phyloP scores from a whole-genome alignment of 2,797 vertebrate species.

The Xenopus petersii region DNA sequence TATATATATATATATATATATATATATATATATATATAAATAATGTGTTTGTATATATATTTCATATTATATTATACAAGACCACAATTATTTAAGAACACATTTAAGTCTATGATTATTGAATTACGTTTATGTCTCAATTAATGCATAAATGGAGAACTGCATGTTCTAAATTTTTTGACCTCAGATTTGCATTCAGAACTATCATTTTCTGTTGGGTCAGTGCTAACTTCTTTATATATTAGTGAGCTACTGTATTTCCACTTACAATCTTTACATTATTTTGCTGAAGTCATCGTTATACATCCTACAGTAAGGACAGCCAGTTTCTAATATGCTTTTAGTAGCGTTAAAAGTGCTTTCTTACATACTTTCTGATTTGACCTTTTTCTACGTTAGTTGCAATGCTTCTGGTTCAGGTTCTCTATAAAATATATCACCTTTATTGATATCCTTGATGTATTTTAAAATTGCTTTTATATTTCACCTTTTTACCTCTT shows the following conservation, averaged over 20 bases:
- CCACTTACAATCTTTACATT: not conserved
- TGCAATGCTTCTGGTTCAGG: not conserved
- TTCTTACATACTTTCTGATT: not conserved
- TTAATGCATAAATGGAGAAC: not conserved
- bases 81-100: no score
- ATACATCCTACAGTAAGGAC: not conserved
- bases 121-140: no score
- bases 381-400: not conserved
- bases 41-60: no score
- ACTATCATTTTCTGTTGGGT: constrained; percentile 7
- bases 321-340: not conserved
- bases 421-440: not conserved
- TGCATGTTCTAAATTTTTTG: constrained; percentile 4
- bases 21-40: no score
- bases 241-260: not conserved
- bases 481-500: constrained; percentile 3
- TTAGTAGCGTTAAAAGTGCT: not conserved
- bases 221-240: not conserved
- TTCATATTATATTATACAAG: no score
- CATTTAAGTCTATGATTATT: no score
- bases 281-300: constrained; percentile 4
- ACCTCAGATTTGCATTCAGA: constrained; percentile 2
- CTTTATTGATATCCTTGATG: constrained; percentile 10
- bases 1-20: no score
- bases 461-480: constrained; percentile 14